Evolutionary conservation across 2,888 invertebrate genomes (phyloP).

Genomic region (Mesorhabditis spiculigera): DNA sequence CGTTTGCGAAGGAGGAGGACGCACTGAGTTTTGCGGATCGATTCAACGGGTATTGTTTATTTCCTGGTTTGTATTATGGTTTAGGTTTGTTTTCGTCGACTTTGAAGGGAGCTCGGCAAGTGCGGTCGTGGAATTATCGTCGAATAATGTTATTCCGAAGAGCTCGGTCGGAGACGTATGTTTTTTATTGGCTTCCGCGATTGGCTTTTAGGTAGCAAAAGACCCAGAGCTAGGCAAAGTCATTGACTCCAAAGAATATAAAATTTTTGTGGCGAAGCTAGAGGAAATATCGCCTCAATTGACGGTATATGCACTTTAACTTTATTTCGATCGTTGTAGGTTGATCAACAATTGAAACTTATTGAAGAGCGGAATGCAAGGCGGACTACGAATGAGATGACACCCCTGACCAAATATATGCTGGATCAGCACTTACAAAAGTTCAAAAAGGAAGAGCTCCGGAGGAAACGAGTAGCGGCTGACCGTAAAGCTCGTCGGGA

Average conservation of each 20-base stretch:
- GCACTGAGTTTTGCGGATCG: constrained; percentile 4
- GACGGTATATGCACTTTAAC: background rate
- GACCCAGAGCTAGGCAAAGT: background rate
- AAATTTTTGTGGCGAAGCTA: background rate
- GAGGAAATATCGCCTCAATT: background rate
- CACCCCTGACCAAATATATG: background rate
- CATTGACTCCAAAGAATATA: background rate
- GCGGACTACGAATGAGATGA: background rate
- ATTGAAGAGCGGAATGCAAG: background rate
- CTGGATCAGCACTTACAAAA: background rate
- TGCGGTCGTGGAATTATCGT: background rate
- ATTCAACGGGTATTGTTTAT: background rate
- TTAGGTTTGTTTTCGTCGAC: constrained; percentile 3
- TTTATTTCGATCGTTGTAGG: background rate
- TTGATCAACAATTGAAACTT: background rate
- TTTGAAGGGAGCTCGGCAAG: background rate
- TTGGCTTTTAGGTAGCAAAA: background rate
- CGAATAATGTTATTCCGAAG: background rate
- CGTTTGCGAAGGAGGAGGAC: background rate
- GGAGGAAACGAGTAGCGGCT: background rate
- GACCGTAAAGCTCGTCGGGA: background rate
- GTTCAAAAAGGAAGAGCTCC: background rate
- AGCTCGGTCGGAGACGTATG: background rate
- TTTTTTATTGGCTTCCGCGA: background rate
- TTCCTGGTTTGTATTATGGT: background rate